Evolutionary conservation across 2,113 vertebrate species (phyloP), one percentile per base, ranked within the genome.

Genomic region (Sceloporus tristichus): DNA sequence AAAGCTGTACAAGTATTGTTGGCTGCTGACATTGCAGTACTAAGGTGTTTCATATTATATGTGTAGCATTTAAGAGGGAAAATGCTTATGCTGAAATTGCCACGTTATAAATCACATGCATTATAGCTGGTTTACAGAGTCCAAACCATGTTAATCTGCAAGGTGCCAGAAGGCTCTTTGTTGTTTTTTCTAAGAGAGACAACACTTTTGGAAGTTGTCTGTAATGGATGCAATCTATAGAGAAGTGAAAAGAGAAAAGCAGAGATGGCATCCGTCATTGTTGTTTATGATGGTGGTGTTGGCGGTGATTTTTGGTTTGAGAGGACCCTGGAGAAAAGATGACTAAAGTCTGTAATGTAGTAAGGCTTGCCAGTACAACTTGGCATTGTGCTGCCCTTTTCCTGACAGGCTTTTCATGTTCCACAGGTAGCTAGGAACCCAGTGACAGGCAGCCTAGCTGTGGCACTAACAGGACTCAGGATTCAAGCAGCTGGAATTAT

Each of bases 11-110:
- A 80, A 71, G 38, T 59, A n/a, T 80, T 38, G 42, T 9, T 78
- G 10, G 62, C 10, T 78, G 81, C 80, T 88, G 80, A 54, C 62
- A 40, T 53, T 78, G 73, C 40, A 88, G 29, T 83, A 62, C 42
- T 68, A 19, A 77, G 2, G 34, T 38, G 54, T 83, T 73, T 65
- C 54, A 70, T 34, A 70, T 38, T 62, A 84, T 70, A 54, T 14
- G 8, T 48, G 10, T 68, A 27, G 8, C 48, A 29, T 68, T 66
- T 42, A 34, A 73, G 54, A 70, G 23, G n/a, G 5, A 48, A 38
- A 76, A 29, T 27, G 11, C 16, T 25, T 53, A 34, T 3, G 5
- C 11, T 48, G 59, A 78, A 79, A 79, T 73, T 9, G 48, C 29
- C 42, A 54, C 9, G 18, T 77, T 53, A 70, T 70, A 79, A 66